Conservation (phyloP, 2,113 vertebrate genomes). For the Aramus guarauna region DNA sequence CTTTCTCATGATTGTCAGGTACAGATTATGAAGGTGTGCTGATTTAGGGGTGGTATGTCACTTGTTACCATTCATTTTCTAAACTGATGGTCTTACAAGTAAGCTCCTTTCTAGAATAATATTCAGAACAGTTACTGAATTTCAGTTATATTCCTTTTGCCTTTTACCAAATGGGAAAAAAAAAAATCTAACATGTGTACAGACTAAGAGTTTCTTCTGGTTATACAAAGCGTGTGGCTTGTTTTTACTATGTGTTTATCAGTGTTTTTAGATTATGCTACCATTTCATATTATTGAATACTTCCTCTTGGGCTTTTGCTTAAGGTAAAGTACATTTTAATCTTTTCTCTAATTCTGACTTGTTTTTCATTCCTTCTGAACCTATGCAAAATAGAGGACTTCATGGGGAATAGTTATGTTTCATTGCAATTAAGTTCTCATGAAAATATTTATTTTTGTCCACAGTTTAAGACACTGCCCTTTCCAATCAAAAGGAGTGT, state of each 20-base stretch:
- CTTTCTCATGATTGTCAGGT: neutral
- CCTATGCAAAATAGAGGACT: neutral
- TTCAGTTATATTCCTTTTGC: neutral
- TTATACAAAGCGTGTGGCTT: neutral
- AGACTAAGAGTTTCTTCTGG: neutral
- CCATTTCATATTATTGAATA: neutral
- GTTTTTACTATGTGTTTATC: neutral
- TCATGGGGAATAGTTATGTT: neutral
- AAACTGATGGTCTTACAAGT: neutral
- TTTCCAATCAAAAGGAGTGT: neutral
- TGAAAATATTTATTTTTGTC: neutral
- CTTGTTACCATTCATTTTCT: neutral
- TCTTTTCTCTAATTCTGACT: neutral
- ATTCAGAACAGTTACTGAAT: neutral
- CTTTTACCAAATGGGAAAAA: neutral
- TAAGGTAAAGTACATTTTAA: neutral
- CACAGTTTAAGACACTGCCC: neutral
- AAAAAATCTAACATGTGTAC: neutral
- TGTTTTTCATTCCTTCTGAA: neutral
- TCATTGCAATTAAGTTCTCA: neutral
- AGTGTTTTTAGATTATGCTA: neutral
- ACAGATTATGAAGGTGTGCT: neutral
- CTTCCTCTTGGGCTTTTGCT: neutral
- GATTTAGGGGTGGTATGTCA: neutral
- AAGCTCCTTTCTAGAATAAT: neutral